These are phyloP conservation scores for Siniperca knerii DNA, from an alignment of 2,113 vertebrate species.

Conservation along the genomic window DNA sequence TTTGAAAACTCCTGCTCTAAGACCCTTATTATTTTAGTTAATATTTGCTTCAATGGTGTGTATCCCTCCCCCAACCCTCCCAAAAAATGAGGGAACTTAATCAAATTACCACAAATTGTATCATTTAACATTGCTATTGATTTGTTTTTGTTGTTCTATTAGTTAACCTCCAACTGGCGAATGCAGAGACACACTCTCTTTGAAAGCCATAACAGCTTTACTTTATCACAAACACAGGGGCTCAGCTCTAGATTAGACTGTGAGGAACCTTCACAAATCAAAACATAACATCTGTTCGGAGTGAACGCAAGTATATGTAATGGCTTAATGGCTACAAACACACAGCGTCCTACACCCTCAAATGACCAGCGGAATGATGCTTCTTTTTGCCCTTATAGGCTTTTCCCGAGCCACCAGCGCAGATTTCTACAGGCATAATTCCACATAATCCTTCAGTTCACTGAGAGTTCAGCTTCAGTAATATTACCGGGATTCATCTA, in stretches of 20 bases:
- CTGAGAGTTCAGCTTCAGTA: conserved; percentile 38
- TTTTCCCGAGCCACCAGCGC: conserved; percentile 13
- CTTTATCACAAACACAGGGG: conserved; percentile 19
- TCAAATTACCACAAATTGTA: not conserved
- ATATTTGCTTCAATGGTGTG: no score
- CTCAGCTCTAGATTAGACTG: conserved; percentile 4
- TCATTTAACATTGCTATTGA: not conserved
- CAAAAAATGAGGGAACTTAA: not conserved
- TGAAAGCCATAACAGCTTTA: not conserved
- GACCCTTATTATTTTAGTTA: no score
- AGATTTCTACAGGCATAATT: conserved; percentile 55
- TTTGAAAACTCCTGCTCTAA: no score
- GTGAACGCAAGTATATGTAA: conserved; percentile 20
- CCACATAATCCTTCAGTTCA: conserved; percentile 67
- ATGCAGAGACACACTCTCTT: not conserved
- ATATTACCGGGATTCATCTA: conserved; percentile 24
- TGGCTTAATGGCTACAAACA: conserved; percentile 27
- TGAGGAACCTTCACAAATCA: conserved; percentile 11
- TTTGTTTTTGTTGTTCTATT: not conserved
- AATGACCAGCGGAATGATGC: not conserved
- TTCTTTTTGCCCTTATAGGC: conserved; percentile 28
- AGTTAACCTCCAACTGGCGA: not conserved
- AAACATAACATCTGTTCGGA: conserved; percentile 16
- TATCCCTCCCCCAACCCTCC: not conserved
- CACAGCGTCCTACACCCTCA: conserved; percentile 10